These are phyloP conservation scores for Peromyscus maniculatus DNA, from an alignment of 2,113 vertebrate species.

Conservation along the genomic window DNA sequence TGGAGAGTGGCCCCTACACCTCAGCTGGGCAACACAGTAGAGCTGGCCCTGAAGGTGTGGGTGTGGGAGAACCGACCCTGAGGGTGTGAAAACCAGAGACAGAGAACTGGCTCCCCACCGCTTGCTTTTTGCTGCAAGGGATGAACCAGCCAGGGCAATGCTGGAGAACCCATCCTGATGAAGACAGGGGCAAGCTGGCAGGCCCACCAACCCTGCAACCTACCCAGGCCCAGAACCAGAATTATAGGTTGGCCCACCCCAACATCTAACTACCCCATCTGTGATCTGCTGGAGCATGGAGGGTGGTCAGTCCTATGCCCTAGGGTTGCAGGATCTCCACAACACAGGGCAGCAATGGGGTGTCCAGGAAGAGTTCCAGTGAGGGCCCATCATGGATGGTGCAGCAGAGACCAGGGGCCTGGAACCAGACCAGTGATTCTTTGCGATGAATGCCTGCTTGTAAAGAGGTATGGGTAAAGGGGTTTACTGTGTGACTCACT, in stretches of 20 bases:
- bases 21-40: neutral
- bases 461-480: neutral
- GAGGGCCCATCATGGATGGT: neutral
- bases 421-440: neutral
- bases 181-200: neutral
- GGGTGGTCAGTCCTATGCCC: too few relatives aligned
- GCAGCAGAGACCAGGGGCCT: neutral
- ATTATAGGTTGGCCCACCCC: neutral
- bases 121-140: neutral
- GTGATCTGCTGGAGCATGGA: neutral
- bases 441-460: accelerated
- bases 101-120: neutral
- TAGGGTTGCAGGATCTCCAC: too few relatives aligned
- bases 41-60: neutral
- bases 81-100: neutral
- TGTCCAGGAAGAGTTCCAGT: neutral
- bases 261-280: neutral
- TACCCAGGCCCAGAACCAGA: neutral
- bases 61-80: neutral
- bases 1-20: neutral
- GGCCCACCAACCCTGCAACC: neutral
- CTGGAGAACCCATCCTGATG: neutral
- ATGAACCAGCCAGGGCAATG: neutral
- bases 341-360: too few relatives aligned
- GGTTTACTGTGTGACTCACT: neutral